A percentile compares a stretch with the other conserved stretches of the same genome.
Evolutionary conservation across 2,113 vertebrate genomes (phyloP).

Genomic region (Pimephales promelas): DNA sequence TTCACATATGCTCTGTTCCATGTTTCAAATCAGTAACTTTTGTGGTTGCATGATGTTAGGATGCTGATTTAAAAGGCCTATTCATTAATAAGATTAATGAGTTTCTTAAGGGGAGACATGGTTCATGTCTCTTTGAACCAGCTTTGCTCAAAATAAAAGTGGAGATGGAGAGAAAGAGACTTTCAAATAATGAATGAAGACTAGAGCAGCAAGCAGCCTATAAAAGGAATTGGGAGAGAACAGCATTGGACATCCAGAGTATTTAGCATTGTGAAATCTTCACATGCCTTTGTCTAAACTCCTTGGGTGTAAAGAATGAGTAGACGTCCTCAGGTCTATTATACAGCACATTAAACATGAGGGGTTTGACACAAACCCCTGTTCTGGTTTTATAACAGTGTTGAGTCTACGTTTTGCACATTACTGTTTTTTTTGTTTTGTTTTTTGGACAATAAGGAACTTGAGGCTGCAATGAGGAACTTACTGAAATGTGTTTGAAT

Average conservation of each 20-base stretch:
- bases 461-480: neutral
- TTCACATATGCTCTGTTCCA: neutral
- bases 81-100: neutral
- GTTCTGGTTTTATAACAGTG: neutral
- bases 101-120: neutral
- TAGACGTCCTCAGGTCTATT: neutral
- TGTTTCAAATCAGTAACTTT: neutral
- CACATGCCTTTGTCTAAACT: constrained; percentile 62
- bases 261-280: constrained; percentile 45
- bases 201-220: constrained; percentile 61
- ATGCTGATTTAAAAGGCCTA: neutral
- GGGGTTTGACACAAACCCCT: neutral
- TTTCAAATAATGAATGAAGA: constrained; percentile 2
- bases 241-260: constrained; percentile 50
- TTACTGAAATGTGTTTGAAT: neutral
- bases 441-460: too few relatives aligned
- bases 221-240: constrained; percentile 70
- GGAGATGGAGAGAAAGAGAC: constrained; percentile 2
- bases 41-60: neutral
- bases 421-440: constrained; percentile 10
- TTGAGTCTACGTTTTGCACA: neutral
- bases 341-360: neutral
- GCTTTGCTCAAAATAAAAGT: neutral
- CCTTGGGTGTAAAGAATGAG: constrained; percentile 60
- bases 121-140: neutral